phyloP scores from a whole-genome alignment of 2,113 vertebrate genomes.

The Amia ocellicauda region DNA sequence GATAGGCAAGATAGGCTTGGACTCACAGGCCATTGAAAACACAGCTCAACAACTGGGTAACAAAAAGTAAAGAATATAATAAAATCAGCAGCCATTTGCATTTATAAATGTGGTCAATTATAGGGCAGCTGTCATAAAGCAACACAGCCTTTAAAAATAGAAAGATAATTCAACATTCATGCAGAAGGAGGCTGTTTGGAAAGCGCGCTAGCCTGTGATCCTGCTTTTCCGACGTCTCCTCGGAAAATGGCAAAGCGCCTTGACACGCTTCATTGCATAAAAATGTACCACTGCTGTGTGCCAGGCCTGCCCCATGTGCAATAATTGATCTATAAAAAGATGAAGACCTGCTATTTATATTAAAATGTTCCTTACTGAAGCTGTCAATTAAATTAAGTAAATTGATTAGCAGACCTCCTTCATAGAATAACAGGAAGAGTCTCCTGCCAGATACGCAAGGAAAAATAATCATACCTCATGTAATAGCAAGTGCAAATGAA shows the following conservation, averaged over 20 bases:
- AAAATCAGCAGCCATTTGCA: too few species aligned
- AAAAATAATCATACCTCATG: too few species aligned
- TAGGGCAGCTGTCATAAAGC: not conserved
- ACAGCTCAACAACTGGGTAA: too few species aligned
- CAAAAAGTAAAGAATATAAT: too few species aligned
- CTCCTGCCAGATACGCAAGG: too few species aligned
- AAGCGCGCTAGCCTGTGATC: constrained; percentile 29
- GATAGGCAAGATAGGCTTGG: too few species aligned
- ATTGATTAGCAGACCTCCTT: not conserved
- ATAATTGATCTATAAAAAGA: constrained; percentile 10
- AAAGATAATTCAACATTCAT: not conserved
- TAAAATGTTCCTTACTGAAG: not conserved
- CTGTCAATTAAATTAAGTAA: not conserved
- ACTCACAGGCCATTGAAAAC: too few species aligned
- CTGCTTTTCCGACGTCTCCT: constrained; percentile 18
- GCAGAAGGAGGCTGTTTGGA: constrained; percentile 33
- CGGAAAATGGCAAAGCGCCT: constrained; percentile 46
- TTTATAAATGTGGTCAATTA: too few species aligned
- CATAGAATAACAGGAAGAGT: too few species aligned
- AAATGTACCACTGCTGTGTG: constrained; percentile 26
- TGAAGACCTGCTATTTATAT: too few species aligned
- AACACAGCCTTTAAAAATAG: not conserved
- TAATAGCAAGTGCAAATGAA: too few species aligned
- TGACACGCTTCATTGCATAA: constrained; percentile 40
- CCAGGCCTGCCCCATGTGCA: not conserved